A percentile compares a stretch with the other conserved stretches of the same genome.
Evolutionary conservation across 2,888 invertebrate species (phyloP).

Genomic region (Pherbina coryleti): DNA sequence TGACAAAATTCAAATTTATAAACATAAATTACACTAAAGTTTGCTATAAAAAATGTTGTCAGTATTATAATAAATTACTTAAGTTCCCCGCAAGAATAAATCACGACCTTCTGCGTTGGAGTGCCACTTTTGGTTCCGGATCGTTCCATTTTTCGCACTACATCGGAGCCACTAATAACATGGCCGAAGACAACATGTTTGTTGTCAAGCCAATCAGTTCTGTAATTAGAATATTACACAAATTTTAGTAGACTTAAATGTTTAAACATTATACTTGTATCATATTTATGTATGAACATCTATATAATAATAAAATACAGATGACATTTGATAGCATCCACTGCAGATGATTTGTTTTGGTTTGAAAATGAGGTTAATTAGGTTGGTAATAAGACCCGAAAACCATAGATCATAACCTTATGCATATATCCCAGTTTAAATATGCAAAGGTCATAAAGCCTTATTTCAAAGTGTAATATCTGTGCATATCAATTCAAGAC

Average conservation of each 20-base stretch:
- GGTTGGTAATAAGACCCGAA: no score
- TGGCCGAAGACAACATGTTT: conserved; percentile 99
- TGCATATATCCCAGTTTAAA: not conserved
- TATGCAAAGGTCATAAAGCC: not conserved
- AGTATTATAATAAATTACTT: conserved; percentile 67
- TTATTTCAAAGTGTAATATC: not conserved
- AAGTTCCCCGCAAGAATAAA: conserved; percentile 89
- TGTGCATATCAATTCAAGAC: not conserved
- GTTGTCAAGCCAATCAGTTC: conserved; percentile 88
- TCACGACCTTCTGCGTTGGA: conserved; percentile 82
- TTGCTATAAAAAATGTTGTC: not conserved
- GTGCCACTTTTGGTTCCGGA: conserved; percentile 86
- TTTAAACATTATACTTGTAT: no score
- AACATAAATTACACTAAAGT: not conserved
- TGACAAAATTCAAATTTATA: not conserved
- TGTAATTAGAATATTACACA: conserved; percentile 48
- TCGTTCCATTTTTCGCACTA: conserved; percentile 92
- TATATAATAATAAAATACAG: no score
- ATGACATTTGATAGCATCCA: no score
- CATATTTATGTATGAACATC: not conserved
- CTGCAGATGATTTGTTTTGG: not conserved
- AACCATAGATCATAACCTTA: conserved; percentile 2
- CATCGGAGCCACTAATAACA: conserved; percentile 92
- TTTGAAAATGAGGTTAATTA: no score
- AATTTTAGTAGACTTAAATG: no score